Evolutionary conservation across 2,113 vertebrate species (phyloP).

Genomic region (Picathartes gymnocephalus): DNA sequence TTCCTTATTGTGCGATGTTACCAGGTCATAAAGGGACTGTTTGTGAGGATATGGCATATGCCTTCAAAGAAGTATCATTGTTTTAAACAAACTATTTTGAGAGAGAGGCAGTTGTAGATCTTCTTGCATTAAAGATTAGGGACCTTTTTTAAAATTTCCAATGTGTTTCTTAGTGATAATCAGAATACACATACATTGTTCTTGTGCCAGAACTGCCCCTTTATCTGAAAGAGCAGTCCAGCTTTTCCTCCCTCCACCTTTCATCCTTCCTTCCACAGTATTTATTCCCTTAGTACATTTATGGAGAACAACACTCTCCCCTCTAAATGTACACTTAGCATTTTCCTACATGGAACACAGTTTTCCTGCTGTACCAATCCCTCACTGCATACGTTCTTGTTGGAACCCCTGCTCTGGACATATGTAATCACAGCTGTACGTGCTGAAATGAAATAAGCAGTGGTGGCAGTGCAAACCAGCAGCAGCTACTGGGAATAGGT

Average conservation of each 20-base stretch:
- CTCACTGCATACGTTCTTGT: background rate
- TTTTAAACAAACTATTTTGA: background rate
- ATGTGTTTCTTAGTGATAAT: background rate
- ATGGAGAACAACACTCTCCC: background rate
- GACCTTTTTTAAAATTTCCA: background rate
- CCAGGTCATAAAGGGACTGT: background rate
- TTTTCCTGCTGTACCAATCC: background rate
- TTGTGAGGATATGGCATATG: background rate
- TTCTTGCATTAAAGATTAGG: background rate
- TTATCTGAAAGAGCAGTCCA: background rate
- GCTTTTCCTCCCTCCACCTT: background rate
- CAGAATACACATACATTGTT: rapidly evolving
- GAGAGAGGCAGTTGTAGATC: background rate
- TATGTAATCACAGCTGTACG: background rate
- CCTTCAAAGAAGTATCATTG: background rate
- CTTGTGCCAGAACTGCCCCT: background rate
- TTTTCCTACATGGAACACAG: background rate
- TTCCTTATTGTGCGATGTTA: background rate
- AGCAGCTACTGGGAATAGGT: background rate
- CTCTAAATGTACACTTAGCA: background rate
- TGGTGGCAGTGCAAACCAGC: background rate
- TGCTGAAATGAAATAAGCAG: background rate
- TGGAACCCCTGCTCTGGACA: background rate
- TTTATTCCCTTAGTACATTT: background rate
- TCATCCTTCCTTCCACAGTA: background rate